phyloP scores from a whole-genome alignment of 2,888 invertebrate species.

The Hoplodrina ambigua region DNA sequence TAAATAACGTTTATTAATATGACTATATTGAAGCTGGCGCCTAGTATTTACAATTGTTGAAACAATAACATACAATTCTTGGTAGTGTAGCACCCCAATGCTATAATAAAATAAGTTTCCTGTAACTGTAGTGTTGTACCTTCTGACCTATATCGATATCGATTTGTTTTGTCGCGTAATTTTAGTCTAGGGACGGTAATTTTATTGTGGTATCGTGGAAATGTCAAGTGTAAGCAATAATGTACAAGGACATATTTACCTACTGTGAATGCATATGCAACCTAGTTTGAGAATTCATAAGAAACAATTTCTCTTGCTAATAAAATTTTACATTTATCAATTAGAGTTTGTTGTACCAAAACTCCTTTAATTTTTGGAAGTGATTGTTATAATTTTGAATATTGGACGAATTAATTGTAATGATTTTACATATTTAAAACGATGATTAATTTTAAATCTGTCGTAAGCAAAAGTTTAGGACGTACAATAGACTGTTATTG shows the following conservation, averaged over 20 bases:
- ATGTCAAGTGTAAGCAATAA: constrained; percentile 36
- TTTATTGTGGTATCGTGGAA: constrained; percentile 46
- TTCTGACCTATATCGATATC: constrained; percentile 56
- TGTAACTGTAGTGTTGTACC: constrained; percentile 53
- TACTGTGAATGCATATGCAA: constrained; percentile 18
- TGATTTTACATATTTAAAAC: too few relatives aligned
- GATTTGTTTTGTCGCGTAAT: constrained; percentile 41
- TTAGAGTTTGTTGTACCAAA: background rate
- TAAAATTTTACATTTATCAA: constrained; percentile 3
- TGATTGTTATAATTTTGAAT: too few relatives aligned
- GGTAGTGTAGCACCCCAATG: constrained; percentile 64
- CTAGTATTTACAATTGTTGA: constrained; percentile 71
- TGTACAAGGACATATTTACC: constrained; percentile 13
- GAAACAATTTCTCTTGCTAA: background rate
- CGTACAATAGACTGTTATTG: too few relatives aligned
- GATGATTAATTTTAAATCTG: too few relatives aligned
- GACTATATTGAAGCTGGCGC: constrained; percentile 56
- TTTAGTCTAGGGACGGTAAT: constrained; percentile 38
- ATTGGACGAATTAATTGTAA: too few relatives aligned
- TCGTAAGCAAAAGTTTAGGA: too few relatives aligned
- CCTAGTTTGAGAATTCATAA: background rate
- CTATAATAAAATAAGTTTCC: constrained; percentile 66
- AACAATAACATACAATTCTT: constrained; percentile 74
- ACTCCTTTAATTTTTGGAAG: too few relatives aligned
- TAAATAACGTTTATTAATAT: constrained; percentile 61